phyloP scores from a whole-genome alignment of 2,113 vertebrate species.

The Charina bottae region DNA sequence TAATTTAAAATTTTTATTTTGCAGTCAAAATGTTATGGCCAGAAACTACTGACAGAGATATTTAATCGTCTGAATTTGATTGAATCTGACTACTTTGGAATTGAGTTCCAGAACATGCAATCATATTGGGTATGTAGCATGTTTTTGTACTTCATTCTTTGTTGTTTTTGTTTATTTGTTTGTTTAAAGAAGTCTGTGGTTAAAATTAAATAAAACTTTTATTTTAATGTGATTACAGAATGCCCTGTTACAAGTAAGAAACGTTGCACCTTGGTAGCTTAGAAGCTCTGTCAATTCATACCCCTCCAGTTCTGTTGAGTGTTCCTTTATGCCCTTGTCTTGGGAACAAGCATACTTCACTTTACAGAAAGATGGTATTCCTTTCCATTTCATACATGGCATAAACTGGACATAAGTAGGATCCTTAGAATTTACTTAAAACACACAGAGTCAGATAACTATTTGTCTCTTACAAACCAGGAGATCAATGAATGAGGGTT shows the following conservation, averaged over 20 bases:
- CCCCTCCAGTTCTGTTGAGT: background rate
- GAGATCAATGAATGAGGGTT: too few species aligned
- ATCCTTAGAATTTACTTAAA: too few species aligned
- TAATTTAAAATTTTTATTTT: constrained; percentile 26
- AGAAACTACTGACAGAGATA: constrained; percentile 81
- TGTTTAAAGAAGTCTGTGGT: background rate
- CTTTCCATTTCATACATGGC: too few species aligned
- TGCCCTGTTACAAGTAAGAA: background rate
- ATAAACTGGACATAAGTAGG: too few species aligned
- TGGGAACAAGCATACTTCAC: background rate
- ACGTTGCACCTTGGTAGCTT: background rate
- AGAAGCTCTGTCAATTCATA: background rate
- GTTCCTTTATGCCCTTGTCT: background rate
- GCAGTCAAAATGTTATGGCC: constrained; percentile 83
- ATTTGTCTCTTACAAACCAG: too few species aligned
- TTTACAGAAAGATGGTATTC: background rate
- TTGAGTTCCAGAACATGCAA: constrained; percentile 91
- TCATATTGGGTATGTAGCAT: constrained; percentile 87
- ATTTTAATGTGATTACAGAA: background rate
- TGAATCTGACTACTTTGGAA: constrained; percentile 95
- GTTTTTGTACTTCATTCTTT: constrained; percentile 2
- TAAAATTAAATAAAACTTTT: background rate
- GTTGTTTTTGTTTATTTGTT: background rate
- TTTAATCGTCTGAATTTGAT: constrained; percentile 89
- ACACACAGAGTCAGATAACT: too few species aligned